Evolutionary conservation across 2,113 vertebrate species (phyloP).

Genomic region (Fulica atra): DNA sequence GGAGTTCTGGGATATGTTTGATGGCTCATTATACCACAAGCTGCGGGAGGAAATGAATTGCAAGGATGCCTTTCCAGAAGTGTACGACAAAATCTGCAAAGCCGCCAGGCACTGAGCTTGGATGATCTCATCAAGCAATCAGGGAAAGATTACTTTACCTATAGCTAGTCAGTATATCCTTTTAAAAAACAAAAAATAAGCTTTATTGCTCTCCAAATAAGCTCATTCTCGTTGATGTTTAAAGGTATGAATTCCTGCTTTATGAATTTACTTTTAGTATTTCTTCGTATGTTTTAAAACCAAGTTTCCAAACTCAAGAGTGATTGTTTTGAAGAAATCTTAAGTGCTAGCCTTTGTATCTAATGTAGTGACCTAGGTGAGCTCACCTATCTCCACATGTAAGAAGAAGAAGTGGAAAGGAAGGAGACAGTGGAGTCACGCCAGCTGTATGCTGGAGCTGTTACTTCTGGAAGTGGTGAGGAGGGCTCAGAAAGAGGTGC

Average conservation of each 20-base stretch:
- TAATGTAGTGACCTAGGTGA: conserved; percentile 1
- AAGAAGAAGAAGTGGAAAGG: background rate
- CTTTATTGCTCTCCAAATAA: conserved; percentile 70
- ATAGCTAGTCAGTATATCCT: conserved; percentile 49
- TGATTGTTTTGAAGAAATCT: conserved; percentile 51
- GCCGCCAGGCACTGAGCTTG: conserved; percentile 89
- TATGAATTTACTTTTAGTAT: conserved; percentile 44
- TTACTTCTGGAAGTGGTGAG: background rate
- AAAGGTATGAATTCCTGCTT: conserved; percentile 56
- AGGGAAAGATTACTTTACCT: conserved; percentile 63
- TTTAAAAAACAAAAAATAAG: conserved; percentile 43
- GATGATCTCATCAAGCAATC: conserved; percentile 34
- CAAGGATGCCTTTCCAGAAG: conserved; percentile 93
- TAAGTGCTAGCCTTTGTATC: conserved; percentile 50
- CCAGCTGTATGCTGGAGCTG: background rate
- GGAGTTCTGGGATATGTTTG: conserved; percentile 99
- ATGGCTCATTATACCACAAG: conserved; percentile 90
- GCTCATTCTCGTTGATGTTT: conserved; percentile 53
- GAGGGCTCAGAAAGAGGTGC: conserved; percentile 55
- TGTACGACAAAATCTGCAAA: conserved; percentile 98
- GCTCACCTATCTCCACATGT: conserved; percentile 4
- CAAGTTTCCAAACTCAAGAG: conserved; percentile 24
- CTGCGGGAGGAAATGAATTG: conserved; percentile 88
- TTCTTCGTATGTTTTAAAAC: conserved; percentile 7
- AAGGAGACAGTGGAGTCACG: background rate